Evolutionary conservation across 2,797 vertebrate species (phyloP), one percentile per base, ranked within the genome.

Genomic region (Spinus olivaceus): DNA sequence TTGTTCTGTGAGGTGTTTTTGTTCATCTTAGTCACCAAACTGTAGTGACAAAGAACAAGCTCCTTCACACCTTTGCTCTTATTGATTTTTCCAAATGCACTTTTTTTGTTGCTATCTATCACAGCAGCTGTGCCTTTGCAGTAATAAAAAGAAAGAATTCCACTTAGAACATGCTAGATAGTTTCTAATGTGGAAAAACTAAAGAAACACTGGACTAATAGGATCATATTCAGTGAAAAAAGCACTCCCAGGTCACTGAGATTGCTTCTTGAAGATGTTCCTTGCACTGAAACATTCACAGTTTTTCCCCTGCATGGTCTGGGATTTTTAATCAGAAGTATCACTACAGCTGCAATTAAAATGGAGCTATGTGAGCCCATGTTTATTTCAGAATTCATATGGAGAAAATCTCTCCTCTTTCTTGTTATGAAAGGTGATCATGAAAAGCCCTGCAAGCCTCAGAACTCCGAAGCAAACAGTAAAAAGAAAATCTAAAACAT

Each of bases 61-160:
- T 94, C 56, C 90, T 86, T 92, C 79, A 82, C 69, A 90, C 72
- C 53, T 86, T 81, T 95, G 64, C 53, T 94, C 46, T 25, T 85
- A 87, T 77, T 71, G 88, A 94, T 90, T 92, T 88, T 86, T 81
- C 78, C 39, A 81, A 93, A 76, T 78, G 44, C 35, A 37, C 28
- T 84, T 65, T 65, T 65, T 66, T 42, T 86, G 63, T 79, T 91
- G n/a, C 50, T 81, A 41, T 60, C 88, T 90, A 56, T 90, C 66
- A 63, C 11, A 69, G 42, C 39, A 76, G 23, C 17, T 65, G 12
- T 74, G 53, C 37, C 46, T 73, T 90, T 82, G 42, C 27, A 88
- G 69, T 65, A 95, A 60, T 49, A 80, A 85, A 49, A 54, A 60
- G 22, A 10, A n/a, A 60, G 6, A 53, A 59, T 60, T 82, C 46